Conservation (phyloP, 2,113 vertebrate species). For the Thamnaconus septentrionalis region DNA sequence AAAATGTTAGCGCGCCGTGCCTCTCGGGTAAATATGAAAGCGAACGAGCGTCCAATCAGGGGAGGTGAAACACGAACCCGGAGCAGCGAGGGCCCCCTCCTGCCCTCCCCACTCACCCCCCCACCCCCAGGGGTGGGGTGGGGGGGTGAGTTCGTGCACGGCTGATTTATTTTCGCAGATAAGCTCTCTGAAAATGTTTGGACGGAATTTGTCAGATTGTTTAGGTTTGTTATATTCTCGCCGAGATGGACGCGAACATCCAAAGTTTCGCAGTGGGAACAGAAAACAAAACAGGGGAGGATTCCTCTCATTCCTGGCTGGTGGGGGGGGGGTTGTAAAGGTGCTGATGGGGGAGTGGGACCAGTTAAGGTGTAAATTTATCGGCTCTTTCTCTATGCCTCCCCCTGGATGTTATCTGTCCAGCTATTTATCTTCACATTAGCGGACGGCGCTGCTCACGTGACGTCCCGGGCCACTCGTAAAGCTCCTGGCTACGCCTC, state of each 20-base stretch:
- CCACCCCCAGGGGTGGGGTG: not conserved
- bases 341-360: slow-evolving; percentile 32
- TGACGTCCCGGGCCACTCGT: slow-evolving; percentile 61
- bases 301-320: slow-evolving; percentile 65
- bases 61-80: slow-evolving; percentile 31
- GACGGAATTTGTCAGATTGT: slow-evolving; percentile 65
- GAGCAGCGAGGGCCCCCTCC: slow-evolving; percentile 9
- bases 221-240: slow-evolving; percentile 49
- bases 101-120: too few species aligned
- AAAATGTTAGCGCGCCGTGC: slow-evolving; percentile 47
- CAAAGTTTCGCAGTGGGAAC: slow-evolving; percentile 44
- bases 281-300: slow-evolving; percentile 58
- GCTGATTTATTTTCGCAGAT: slow-evolving; percentile 58
- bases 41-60: slow-evolving; percentile 40
- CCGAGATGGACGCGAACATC: slow-evolving; percentile 43
- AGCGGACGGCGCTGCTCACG: slow-evolving; percentile 27
- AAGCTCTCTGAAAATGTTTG: slow-evolving; percentile 58
- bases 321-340: too few species aligned
- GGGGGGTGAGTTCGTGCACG: slow-evolving; percentile 28
- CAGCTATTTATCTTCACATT: slow-evolving; percentile 58
- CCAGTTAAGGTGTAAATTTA: slow-evolving; percentile 69
- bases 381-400: slow-evolving; percentile 35
- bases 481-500: slow-evolving; percentile 54
- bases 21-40: slow-evolving; percentile 41
- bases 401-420: slow-evolving; percentile 49